Conservation (phyloP, 1,140 invertebrate species). For the Centruroides sculpturatus region DNA sequence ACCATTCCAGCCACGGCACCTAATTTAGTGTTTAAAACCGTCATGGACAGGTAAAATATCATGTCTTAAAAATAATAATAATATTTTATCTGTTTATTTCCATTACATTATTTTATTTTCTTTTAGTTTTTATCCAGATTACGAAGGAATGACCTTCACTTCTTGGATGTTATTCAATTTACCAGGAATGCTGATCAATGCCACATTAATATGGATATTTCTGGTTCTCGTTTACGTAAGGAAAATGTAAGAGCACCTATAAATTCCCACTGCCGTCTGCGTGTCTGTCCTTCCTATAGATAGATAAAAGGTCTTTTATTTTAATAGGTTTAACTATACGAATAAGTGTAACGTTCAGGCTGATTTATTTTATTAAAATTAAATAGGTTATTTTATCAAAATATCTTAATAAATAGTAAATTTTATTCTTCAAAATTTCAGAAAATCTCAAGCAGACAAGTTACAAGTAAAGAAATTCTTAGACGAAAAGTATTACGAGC, state of each 20-base stretch:
- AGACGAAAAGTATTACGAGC: constrained; percentile 11
- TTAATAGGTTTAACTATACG: too few species aligned
- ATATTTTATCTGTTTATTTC: too few species aligned
- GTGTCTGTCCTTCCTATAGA: too few species aligned
- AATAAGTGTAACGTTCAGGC: too few species aligned
- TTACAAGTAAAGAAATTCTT: constrained; percentile 10
- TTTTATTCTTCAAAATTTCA: background rate
- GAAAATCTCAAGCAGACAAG: constrained; percentile 4
- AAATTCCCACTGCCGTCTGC: too few species aligned
- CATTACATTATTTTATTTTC: background rate
- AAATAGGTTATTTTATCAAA: too few species aligned
- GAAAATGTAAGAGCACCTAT: constrained; percentile 21
- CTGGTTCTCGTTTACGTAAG: constrained; percentile 54
- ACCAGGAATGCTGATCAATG: constrained; percentile 53
- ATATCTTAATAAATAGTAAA: too few species aligned
- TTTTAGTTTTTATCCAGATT: constrained; percentile 11
- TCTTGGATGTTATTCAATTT: constrained; percentile 53
- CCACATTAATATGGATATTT: constrained; percentile 50
- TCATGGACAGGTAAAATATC: constrained; percentile 40
- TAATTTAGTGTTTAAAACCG: constrained; percentile 69
- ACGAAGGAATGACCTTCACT: constrained; percentile 45
- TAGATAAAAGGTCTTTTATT: too few species aligned
- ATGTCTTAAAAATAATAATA: too few species aligned
- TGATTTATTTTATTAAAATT: too few species aligned
- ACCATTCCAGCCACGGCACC: constrained; percentile 77